Conservation (phyloP, 2,797 vertebrate genomes). For the Triplophysa yarkandensis region DNA sequence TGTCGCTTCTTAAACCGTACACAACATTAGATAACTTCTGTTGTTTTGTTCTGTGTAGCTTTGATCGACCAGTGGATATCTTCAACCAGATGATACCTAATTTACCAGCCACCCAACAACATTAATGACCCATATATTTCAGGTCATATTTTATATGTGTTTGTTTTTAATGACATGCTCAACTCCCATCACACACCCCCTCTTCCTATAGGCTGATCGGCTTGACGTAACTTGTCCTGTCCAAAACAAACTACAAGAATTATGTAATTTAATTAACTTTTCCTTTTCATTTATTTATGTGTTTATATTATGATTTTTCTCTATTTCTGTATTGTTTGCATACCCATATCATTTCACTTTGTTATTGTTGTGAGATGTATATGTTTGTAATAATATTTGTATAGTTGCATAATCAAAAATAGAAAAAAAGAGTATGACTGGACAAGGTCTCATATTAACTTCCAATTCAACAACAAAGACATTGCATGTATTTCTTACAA, state of each 20-base stretch:
- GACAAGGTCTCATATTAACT: slow-evolving; percentile 34
- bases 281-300: too few relatives aligned
- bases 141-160: slow-evolving; percentile 26
- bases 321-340: too few relatives aligned
- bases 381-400: too few relatives aligned
- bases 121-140: slow-evolving; percentile 30
- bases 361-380: too few relatives aligned
- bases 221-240: slow-evolving; percentile 24
- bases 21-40: slow-evolving; percentile 1
- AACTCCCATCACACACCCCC: slow-evolving; percentile 35
- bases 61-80: slow-evolving; percentile 18
- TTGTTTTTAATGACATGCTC: slow-evolving; percentile 48
- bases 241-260: too few relatives aligned
- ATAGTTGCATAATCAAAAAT: too few relatives aligned
- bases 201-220: slow-evolving; percentile 48
- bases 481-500: slow-evolving; percentile 9
- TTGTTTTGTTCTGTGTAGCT: slow-evolving; percentile 1
- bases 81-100: background rate
- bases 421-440: too few relatives aligned
- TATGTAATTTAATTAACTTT: too few relatives aligned
- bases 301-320: too few relatives aligned
- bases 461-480: slow-evolving; percentile 21
- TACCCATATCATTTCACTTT: too few relatives aligned
- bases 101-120: background rate
- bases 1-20: background rate